Evolutionary conservation across 2,888 invertebrate species (phyloP).

Genomic region (Leucozona laternaria): DNA sequence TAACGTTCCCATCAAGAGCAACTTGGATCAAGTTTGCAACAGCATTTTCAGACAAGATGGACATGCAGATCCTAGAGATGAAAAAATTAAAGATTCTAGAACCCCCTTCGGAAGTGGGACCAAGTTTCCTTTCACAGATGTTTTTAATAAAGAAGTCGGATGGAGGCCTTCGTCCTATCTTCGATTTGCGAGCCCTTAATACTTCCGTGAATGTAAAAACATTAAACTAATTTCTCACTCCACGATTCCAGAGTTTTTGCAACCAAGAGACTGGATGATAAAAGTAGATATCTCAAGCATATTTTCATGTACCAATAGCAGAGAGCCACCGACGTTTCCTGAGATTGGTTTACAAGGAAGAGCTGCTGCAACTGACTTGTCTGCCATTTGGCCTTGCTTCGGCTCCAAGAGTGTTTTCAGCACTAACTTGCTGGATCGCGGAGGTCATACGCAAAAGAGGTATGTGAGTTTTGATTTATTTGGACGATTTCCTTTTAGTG

Average conservation of each 20-base stretch:
- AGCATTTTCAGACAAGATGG: not conserved
- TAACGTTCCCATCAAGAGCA: slow-evolving; percentile 4
- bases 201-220: slow-evolving; percentile 14
- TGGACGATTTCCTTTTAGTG: too few relatives aligned
- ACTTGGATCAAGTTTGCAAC: slow-evolving; percentile 16
- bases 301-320: slow-evolving; percentile 40
- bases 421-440: slow-evolving; percentile 15
- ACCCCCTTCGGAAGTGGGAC: slow-evolving; percentile 1
- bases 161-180: not conserved
- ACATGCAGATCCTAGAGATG: not conserved
- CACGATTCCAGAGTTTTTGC: slow-evolving; percentile 28
- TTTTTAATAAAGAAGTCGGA: slow-evolving; percentile 17
- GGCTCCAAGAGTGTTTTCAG: slow-evolving; percentile 32
- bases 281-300: too few relatives aligned
- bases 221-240: slow-evolving; percentile 38
- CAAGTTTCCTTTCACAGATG: slow-evolving; percentile 31
- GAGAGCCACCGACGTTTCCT: slow-evolving; percentile 27
- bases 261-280: too few relatives aligned
- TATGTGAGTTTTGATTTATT: slow-evolving; percentile 23
- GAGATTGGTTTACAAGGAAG: slow-evolving; percentile 29
- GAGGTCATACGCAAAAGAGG: slow-evolving; percentile 22
- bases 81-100: slow-evolving; percentile 17
- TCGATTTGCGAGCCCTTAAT: too few relatives aligned
- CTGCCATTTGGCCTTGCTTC: too few relatives aligned
- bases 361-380: slow-evolving; percentile 38